Conservation (phyloP, 1,140 invertebrate species). For the Cotesia glomerata region DNA sequence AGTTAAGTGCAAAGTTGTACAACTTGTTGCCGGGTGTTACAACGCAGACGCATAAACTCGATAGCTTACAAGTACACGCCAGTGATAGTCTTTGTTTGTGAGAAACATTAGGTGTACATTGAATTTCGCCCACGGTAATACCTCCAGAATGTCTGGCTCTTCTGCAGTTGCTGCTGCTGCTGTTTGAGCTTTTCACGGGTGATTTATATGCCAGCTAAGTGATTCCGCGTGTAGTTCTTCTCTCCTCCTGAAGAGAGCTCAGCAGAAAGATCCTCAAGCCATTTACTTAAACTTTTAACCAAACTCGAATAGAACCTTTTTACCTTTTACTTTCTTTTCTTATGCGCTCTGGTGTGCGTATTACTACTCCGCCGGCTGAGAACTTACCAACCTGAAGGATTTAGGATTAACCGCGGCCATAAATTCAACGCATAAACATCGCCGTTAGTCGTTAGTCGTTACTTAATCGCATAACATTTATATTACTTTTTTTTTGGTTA, state of each 20-base stretch:
- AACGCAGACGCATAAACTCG: too few species aligned
- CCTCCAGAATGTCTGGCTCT: background rate
- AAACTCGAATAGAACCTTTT: background rate
- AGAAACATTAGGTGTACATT: slow-evolving; percentile 7
- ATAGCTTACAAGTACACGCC: too few species aligned
- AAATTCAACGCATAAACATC: slow-evolving; percentile 20
- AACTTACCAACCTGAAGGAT: slow-evolving; percentile 2
- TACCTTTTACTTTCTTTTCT: background rate
- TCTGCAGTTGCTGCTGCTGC: too few species aligned
- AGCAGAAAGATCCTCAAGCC: slow-evolving; percentile 13
- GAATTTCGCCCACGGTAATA: slow-evolving; percentile 25
- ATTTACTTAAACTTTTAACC: too few species aligned
- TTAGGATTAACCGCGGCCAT: slow-evolving; percentile 28
- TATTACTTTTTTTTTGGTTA: background rate
- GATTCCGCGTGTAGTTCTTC: slow-evolving; percentile 25
- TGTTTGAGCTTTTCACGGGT: slow-evolving; percentile 14
- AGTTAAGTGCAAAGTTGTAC: too few species aligned
- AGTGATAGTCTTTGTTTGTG: background rate
- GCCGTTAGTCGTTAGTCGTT: background rate
- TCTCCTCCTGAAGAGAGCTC: too few species aligned
- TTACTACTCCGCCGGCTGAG: background rate
- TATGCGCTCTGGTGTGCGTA: background rate
- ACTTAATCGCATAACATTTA: too few species aligned
- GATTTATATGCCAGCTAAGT: slow-evolving; percentile 38
- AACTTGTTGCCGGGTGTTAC: too few species aligned